Base-by-base conservation (phyloP, 1,140 invertebrate genomes). In the Stratiolaelaps scimitus region DNA sequence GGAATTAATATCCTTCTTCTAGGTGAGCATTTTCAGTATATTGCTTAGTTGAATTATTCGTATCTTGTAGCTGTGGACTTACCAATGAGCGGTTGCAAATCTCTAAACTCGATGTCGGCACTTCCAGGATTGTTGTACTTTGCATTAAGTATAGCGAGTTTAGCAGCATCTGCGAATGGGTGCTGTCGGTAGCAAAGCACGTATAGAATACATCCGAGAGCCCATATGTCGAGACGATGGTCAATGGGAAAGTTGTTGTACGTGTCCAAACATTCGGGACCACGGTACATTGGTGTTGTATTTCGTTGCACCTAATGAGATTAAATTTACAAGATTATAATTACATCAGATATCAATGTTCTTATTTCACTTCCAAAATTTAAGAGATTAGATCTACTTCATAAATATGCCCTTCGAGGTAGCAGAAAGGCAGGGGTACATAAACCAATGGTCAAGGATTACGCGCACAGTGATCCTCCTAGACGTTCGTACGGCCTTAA, bases 111-210 rank as follows among this genome's bases (percentile, higher is more conserved):
- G 66, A 83, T 82, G 77, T 93, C 88, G 66, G 82, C 81, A 40
- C 10, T 40, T 19, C 83, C 81, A 67, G 92, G 85, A 53, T 94
- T 81, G 53, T 80, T 82, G 76, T 89, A 98, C 74, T 97, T 98
- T 68, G 86, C 93, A 80, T 98, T 98, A 7, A 98, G 80, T 70
- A 98, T 97, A 47, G 78, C 83, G 68, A 99, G 76, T 76, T 98
- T 98, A 43, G 93, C 93, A 6, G 82, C 83, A 78, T 98, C 96
- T 74, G 96, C 91, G 77, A 95, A 99, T 10, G 96, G 96, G 82
- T 99, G 96, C 69, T 85, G 83, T 75, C 87, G 84, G 75, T 86
- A 98, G 74, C 92, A 92, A 13, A 99, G 77, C 30, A 86, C 83
- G 76, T 90, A 98, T 0, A 98, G 77, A 64, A 98, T 83, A 77